Percentiles rank a stretch among this genome's conserved stretches.
Evolutionary conservation across 2,113 vertebrate genomes (phyloP).

Genomic region (Hepsetus odoe): DNA sequence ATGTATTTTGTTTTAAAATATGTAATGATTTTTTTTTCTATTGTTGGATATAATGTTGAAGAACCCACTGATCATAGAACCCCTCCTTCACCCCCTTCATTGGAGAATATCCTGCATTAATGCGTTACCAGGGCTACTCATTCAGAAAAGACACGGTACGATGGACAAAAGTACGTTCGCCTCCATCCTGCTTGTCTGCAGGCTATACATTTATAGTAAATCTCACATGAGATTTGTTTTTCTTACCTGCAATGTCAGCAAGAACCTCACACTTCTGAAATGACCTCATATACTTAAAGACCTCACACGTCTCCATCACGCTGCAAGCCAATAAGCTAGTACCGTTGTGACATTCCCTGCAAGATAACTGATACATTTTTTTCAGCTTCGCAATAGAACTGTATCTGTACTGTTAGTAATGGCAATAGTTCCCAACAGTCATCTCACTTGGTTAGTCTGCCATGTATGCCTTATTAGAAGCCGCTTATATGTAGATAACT

Average conservation of each 20-base stretch:
- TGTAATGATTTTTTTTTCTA: slow-evolving; percentile 48
- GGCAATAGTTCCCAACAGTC: slow-evolving; percentile 24
- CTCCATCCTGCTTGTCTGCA: background rate
- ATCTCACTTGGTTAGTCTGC: slow-evolving; percentile 46
- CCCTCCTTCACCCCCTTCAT: background rate
- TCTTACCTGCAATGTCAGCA: background rate
- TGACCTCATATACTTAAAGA: background rate
- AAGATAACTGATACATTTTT: background rate
- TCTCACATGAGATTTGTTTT: background rate
- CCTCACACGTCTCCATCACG: background rate
- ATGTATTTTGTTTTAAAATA: slow-evolving; percentile 68
- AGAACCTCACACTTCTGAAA: background rate
- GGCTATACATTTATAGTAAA: background rate
- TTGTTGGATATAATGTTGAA: slow-evolving; percentile 32
- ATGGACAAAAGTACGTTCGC: background rate
- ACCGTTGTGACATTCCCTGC: background rate
- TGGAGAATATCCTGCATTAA: background rate
- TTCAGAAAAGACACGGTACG: background rate
- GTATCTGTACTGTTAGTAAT: slow-evolving; percentile 38
- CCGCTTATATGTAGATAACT: slow-evolving; percentile 58
- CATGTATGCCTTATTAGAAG: slow-evolving; percentile 76
- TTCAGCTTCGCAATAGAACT: slow-evolving; percentile 62
- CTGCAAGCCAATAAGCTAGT: background rate
- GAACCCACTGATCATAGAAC: background rate
- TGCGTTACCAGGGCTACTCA: background rate